phyloP scores from a whole-genome alignment of 2,888 invertebrate genomes.

The Agonum fuliginosum region DNA sequence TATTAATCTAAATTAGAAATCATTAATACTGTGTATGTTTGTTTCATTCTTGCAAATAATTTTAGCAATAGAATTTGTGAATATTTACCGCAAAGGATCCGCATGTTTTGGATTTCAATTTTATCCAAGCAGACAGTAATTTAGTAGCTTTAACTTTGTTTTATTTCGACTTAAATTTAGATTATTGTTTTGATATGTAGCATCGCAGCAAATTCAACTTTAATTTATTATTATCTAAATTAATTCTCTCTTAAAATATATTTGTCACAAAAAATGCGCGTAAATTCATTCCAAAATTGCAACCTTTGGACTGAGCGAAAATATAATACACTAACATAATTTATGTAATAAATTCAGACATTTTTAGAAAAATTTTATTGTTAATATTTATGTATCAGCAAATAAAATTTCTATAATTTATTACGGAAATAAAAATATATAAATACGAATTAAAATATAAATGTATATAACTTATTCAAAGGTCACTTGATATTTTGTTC shows the following conservation, averaged over 20 bases:
- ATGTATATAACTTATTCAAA: too few relatives aligned
- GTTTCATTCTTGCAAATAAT: background rate
- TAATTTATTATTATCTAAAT: constrained; percentile 37
- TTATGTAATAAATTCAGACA: constrained; percentile 10
- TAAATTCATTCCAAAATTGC: background rate
- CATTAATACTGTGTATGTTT: background rate
- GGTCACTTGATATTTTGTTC: constrained; percentile 13
- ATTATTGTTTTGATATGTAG: constrained; percentile 28
- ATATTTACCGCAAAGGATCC: background rate
- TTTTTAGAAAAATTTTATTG: background rate
- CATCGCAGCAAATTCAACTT: background rate
- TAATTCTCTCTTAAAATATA: constrained; percentile 18
- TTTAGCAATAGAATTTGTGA: background rate
- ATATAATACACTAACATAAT: constrained; percentile 1
- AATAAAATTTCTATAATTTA: constrained; percentile 12
- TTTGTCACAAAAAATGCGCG: background rate
- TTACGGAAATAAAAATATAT: background rate
- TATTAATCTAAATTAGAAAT: background rate
- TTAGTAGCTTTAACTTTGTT: constrained; percentile 1
- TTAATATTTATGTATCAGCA: too few relatives aligned
- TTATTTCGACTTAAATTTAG: constrained; percentile 17
- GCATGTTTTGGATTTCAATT: constrained; percentile 14
- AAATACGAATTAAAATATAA: background rate
- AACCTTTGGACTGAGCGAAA: background rate
- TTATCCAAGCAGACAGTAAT: constrained; percentile 21